Conservation (phyloP, 2,113 vertebrate genomes). For the Plestiodon gilberti region DNA sequence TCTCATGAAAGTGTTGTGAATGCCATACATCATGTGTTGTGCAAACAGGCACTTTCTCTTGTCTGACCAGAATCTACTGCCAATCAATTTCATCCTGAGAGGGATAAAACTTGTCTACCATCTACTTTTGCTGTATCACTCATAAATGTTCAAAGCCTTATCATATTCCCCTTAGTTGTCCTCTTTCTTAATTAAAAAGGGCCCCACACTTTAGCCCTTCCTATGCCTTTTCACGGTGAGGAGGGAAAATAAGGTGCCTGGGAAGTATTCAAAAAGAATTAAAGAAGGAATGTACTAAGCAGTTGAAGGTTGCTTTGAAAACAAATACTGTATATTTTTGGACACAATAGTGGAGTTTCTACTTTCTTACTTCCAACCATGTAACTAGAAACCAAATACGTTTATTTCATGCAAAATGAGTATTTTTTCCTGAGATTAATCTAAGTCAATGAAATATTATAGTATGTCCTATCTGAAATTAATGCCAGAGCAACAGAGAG, state of each 20-base stretch:
- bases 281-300: neutral
- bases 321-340: neutral
- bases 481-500: neutral
- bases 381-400: conserved; percentile 1
- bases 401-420: neutral
- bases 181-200: neutral
- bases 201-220: neutral
- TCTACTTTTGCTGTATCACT: too few species aligned
- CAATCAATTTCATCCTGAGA: too few species aligned
- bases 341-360: neutral
- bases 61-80: too few species aligned
- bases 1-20: too few species aligned
- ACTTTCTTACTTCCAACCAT: neutral
- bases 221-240: neutral
- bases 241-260: neutral
- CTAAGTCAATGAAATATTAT: conserved; percentile 26
- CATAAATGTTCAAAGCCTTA: too few species aligned
- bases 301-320: neutral
- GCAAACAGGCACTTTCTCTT: too few species aligned
- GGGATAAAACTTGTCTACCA: too few species aligned
- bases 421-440: conserved; percentile 2
- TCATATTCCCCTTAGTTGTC: too few species aligned
- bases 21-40: too few species aligned
- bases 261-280: neutral
- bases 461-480: neutral